Evolutionary conservation across 1,140 invertebrate species (phyloP).

Genomic region (Diabrotica virgifera): DNA sequence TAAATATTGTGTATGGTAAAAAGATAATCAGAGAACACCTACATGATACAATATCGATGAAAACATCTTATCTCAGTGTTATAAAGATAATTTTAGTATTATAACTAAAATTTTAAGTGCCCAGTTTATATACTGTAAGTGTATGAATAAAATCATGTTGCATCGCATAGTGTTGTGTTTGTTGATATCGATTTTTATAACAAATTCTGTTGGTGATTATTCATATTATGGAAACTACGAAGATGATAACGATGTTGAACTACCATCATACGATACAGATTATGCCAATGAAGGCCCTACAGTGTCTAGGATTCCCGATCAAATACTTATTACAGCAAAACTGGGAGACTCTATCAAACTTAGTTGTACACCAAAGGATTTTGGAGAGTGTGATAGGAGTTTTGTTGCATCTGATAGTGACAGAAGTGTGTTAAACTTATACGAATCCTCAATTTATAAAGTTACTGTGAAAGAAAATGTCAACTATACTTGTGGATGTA

Average conservation of each 20-base stretch:
- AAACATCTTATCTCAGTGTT: too few relatives aligned
- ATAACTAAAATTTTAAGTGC: too few relatives aligned
- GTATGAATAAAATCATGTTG: too few relatives aligned
- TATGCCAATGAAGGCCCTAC: background rate
- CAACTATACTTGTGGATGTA: background rate
- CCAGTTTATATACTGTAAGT: too few relatives aligned
- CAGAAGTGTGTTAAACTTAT: background rate
- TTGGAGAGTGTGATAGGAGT: background rate
- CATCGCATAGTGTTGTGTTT: too few relatives aligned
- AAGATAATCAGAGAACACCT: too few relatives aligned
- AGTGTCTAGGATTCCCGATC: background rate
- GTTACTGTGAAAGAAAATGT: background rate
- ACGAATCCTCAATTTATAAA: background rate
- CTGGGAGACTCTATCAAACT: background rate
- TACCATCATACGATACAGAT: background rate
- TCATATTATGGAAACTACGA: background rate
- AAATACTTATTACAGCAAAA: background rate
- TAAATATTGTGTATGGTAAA: too few relatives aligned
- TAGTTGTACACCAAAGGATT: background rate
- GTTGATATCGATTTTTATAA: too few relatives aligned
- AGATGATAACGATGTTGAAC: background rate
- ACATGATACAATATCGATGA: too few relatives aligned
- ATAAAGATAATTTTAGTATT: too few relatives aligned
- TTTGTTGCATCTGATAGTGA: background rate
- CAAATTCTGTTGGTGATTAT: background rate